Evolutionary conservation across 1,140 invertebrate genomes (phyloP), one percentile per base, ranked within the genome.

Genomic region (Hyposmocoma kahamanoa): DNA sequence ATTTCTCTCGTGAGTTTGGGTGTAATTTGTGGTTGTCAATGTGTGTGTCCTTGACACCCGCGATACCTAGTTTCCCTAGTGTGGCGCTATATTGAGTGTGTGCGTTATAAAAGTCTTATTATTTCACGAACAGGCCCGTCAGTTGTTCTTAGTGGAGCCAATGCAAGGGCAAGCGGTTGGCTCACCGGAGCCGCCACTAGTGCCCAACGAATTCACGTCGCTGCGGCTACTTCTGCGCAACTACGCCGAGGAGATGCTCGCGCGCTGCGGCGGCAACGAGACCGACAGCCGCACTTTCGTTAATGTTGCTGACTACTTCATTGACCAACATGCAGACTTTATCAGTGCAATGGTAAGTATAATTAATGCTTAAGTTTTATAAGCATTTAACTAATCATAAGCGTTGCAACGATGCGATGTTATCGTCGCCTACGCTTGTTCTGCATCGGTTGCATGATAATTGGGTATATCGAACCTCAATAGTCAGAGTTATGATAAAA

Each of bases 271-370:
- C 5, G 11, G 38, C 11, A 22, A 36, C 0, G 53, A 62, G 18
- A 46, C 20, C 2, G 42, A 56, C 0, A 56, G 51, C 6, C 6
- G 5, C n/a, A 52, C 55, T 1, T 58, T 67, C 20, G 48, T 59
- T 11, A 38, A 22, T 3, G 53, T 66, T n/a, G 50, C 61, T 1
- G 58, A 72, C n/a, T 50, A 47, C 24, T 47, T 78, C 2, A 56
- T 73, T 18, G 26, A 59, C 2, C 32, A 60, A 15, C 44, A 69
- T 10, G 22, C 44, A 6, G 42, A 50, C 3, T 74, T 78, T 41
- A 54, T 78, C 0, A n/a, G 44, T 1, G 51, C 59, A 2, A 56
- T 78, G 50, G 74, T 78, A 36, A 59, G 63, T 62, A 24, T 28
- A 10, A 30, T 13, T 30, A 30, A 10, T 36, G 8, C 32, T 15